A percentile compares a stretch with the other conserved stretches of the same genome.
Conservation (phyloP, 1,140 invertebrate genomes). For the Paralvinella palmiformis region DNA sequence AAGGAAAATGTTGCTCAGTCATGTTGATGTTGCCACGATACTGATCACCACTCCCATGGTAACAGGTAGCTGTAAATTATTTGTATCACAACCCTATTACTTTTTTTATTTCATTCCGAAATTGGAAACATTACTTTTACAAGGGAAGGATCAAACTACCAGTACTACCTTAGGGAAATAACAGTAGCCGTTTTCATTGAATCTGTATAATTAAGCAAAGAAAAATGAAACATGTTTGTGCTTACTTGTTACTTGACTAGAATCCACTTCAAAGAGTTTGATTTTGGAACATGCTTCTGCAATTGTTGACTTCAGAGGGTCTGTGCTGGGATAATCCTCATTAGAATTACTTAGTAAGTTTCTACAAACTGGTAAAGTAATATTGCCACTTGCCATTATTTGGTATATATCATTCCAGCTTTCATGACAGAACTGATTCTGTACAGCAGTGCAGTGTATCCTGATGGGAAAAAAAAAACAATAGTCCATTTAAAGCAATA, state of each 20-base stretch:
- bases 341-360: too few relatives aligned
- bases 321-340: too few relatives aligned
- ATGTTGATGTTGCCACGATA: conserved; percentile 84
- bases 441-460: too few relatives aligned
- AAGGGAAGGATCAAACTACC: not conserved
- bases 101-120: conserved; percentile 24
- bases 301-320: too few relatives aligned
- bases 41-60: conserved; percentile 75
- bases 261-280: too few relatives aligned
- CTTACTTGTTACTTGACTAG: conserved; percentile 1
- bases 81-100: not conserved
- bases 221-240: conserved; percentile 17
- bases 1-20: conserved; percentile 74
- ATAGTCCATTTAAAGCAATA: too few relatives aligned
- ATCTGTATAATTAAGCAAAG: conserved; percentile 14
- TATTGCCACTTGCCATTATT: too few relatives aligned
- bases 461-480: too few relatives aligned
- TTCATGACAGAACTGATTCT: too few relatives aligned
- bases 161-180: not conserved
- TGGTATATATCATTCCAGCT: too few relatives aligned
- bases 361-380: too few relatives aligned
- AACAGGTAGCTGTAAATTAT: conserved; percentile 64
- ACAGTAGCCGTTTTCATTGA: not conserved
- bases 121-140: not conserved
- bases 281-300: too few relatives aligned